Evolutionary conservation across 2,113 vertebrate genomes (phyloP).

Genomic region (Rynchops niger): DNA sequence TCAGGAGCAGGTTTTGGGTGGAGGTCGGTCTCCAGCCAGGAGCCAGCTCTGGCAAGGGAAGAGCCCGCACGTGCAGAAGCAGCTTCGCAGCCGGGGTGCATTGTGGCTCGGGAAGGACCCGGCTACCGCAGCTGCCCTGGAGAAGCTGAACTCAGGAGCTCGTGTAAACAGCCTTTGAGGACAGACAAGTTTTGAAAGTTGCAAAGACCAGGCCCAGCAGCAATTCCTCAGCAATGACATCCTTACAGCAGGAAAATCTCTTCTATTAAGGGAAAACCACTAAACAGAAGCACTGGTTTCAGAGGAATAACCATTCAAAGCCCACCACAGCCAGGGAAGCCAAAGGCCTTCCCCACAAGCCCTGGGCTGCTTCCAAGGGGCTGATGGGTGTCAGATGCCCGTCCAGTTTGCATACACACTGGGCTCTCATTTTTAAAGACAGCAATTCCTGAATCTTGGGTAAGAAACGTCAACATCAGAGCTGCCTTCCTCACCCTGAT

Average conservation of each 20-base stretch:
- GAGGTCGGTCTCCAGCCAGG: not conserved
- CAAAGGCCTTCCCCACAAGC: not conserved
- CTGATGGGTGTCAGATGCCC: not conserved
- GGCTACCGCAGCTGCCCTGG: not conserved
- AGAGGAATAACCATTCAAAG: not conserved
- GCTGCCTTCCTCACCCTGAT: not conserved
- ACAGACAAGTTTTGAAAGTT: not conserved
- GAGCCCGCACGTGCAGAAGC: not conserved
- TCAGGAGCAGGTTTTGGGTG: not conserved
- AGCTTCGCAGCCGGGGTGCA: not conserved
- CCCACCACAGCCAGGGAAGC: not conserved
- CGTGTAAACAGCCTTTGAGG: not conserved
- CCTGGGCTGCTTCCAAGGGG: not conserved
- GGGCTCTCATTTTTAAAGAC: not conserved
- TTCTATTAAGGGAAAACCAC: slow-evolving; percentile 31
- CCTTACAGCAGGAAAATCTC: slow-evolving; percentile 6
- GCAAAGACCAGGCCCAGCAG: not conserved
- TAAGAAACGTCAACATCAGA: not conserved
- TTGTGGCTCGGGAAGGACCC: not conserved
- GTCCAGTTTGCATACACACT: not conserved
- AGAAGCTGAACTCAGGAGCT: not conserved
- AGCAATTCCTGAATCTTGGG: not conserved
- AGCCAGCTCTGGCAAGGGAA: fast-evolving
- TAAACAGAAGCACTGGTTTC: not conserved
- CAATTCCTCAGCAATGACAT: not conserved